Evolutionary conservation across 53 echinoderm and acorn worm species (phyloP).

Genomic region (Mesocentrotus franciscanus): DNA sequence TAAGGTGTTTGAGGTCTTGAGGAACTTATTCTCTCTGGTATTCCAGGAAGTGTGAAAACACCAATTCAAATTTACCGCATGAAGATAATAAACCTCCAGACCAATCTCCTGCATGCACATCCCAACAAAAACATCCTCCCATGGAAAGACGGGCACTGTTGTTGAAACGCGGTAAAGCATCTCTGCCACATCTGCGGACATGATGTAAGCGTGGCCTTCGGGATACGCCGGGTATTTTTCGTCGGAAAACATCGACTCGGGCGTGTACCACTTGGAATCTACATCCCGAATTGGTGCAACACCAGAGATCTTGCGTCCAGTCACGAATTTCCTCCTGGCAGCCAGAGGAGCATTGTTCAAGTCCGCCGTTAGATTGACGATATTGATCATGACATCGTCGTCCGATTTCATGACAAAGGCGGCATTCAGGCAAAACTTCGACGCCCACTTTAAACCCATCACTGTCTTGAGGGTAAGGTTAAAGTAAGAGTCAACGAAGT

Average conservation of each 20-base stretch:
- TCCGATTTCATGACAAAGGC: constrained; percentile 85
- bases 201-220: constrained; percentile 80
- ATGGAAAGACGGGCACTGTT: constrained; percentile 68
- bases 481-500: constrained; percentile 79
- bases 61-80: background rate
- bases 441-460: constrained; percentile 89
- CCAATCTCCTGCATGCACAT: constrained; percentile 72
- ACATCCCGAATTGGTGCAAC: constrained; percentile 59
- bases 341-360: constrained; percentile 58
- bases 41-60: background rate
- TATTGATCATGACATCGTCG: constrained; percentile 80
- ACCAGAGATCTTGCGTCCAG: constrained; percentile 18
- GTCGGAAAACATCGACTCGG: constrained; percentile 49
- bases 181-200: constrained; percentile 72
- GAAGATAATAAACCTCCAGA: background rate
- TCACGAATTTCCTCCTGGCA: constrained; percentile 68
- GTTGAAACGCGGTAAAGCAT: constrained; percentile 61
- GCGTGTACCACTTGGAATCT: constrained; percentile 73
- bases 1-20: background rate
- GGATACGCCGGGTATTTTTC: constrained; percentile 71
- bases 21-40: background rate
- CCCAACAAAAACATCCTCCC: constrained; percentile 85
- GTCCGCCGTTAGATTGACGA: constrained; percentile 64
- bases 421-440: constrained; percentile 68
- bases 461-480: constrained; percentile 84